Base-by-base conservation (phyloP, 1,140 invertebrate species). In the Diprion similis region DNA sequence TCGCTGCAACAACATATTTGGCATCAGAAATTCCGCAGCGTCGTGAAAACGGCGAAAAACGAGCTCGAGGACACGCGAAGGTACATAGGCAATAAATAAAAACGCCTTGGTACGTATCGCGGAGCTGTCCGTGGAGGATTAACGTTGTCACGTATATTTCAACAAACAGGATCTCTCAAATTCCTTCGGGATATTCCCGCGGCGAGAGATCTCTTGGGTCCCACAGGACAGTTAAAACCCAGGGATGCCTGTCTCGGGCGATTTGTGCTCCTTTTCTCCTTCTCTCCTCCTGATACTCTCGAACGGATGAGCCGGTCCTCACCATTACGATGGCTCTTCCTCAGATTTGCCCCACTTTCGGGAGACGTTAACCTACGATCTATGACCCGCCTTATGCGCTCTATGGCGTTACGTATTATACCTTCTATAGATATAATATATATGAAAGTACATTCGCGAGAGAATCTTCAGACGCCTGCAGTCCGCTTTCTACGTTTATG, bases 71-170 rank as follows among this genome's bases (percentile, higher is more conserved):
- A 37, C 24, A 37, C 1, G 6, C 24, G 24, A 3, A 37, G 24
- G 24, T 37, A 37, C 24, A 6, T 37, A 37, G 24, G 24, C 51
- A 17, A 59, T 59, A 59, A 59, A 59, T 59, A 59, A 59, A 17
- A 59, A 59, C 11, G 9, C 51, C n/a, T 59, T 59, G 11, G n/a
- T 59, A 15, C 51, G 51, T 17, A 59, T 59, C 51, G 11, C n/a
- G 11, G 9, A 9, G 51, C 51, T 59, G 8, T 59, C 51, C 51
- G 51, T 7, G n/a, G 11, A 17, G 51, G n/a, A 59, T 59, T 59
- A 59, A 59, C 51, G 11, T 59, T 59, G 51, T 59, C 51, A 59
- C 51, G 51, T 59, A 59, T 59, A 59, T 59, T 59, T 59, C 51
- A 59, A 59, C 51, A 59, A 59, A 59, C 9, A 59, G 51, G 51